Conservation (phyloP, 2,113 vertebrate species). For the Xenopus tropicalis region UCB_Xtro_10.0 CM004443.2:154513001-154513500, state of each 20-base stretch:
- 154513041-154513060: too few species aligned
- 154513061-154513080: too few species aligned
- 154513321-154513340: slow-evolving; percentile 27
- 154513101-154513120: too few species aligned
- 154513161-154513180: too few species aligned
- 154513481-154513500: slow-evolving; percentile 19
- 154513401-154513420: slow-evolving; percentile 41
- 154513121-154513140: too few species aligned
- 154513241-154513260: not conserved
- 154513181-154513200: too few species aligned
- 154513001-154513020: too few species aligned
- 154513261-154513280: slow-evolving; percentile 12
- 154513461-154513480: slow-evolving; percentile 15
- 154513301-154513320: slow-evolving; percentile 38
- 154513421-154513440: slow-evolving; percentile 31
- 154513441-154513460: slow-evolving; percentile 1
- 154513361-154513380: slow-evolving; percentile 36
- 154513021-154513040: too few species aligned
- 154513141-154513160: too few species aligned
- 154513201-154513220: too few species aligned
- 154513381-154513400: slow-evolving; percentile 42
- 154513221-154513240: too few species aligned
- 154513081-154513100: too few species aligned
- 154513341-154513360: slow-evolving; percentile 44
- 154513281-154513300: slow-evolving; percentile 4